Evolutionary conservation across 2,888 invertebrate genomes (phyloP).

Genomic region (Steinernema carpocapsae): DNA sequence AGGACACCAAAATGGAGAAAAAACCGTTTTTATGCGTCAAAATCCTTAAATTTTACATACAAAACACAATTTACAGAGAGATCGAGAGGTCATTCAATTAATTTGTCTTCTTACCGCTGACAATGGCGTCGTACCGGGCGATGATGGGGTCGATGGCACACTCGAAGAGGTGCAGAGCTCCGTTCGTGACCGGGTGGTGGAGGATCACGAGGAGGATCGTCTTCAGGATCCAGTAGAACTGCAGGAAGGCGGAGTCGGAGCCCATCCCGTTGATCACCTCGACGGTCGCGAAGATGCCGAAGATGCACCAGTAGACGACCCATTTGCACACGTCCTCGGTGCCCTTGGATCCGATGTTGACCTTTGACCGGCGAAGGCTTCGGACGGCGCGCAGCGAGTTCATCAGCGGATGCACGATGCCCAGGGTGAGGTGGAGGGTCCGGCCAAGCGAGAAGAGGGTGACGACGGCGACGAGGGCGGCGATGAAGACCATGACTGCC

Average conservation of each 20-base stretch:
- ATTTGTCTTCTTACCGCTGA: conserved; percentile 2
- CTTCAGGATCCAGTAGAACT: conserved; percentile 48
- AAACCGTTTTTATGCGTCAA: no score
- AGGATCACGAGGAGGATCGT: conserved; percentile 47
- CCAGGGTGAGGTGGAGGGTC: not conserved
- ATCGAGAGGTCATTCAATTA: not conserved
- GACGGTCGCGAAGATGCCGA: conserved; percentile 46
- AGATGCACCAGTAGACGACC: conserved; percentile 47
- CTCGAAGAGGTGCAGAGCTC: conserved; percentile 44
- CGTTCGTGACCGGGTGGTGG: conserved; percentile 47
- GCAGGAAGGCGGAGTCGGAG: conserved; percentile 37
- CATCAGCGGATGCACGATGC: not conserved
- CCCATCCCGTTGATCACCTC: conserved; percentile 46
- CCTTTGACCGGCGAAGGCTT: not conserved
- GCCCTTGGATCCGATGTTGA: conserved; percentile 25
- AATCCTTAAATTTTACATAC: no score
- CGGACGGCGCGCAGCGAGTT: not conserved
- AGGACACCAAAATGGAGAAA: no score
- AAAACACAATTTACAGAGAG: not conserved
- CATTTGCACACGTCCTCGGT: conserved; percentile 28
- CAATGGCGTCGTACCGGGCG: conserved; percentile 37
- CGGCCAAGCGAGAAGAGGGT: conserved; percentile 14
- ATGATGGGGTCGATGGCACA: conserved; percentile 41
- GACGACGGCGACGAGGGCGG: not conserved
- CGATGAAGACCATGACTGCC: conserved; percentile 5